Conservation (phyloP, 2,888 invertebrate genomes). For the Priocnemis perturbator region DNA sequence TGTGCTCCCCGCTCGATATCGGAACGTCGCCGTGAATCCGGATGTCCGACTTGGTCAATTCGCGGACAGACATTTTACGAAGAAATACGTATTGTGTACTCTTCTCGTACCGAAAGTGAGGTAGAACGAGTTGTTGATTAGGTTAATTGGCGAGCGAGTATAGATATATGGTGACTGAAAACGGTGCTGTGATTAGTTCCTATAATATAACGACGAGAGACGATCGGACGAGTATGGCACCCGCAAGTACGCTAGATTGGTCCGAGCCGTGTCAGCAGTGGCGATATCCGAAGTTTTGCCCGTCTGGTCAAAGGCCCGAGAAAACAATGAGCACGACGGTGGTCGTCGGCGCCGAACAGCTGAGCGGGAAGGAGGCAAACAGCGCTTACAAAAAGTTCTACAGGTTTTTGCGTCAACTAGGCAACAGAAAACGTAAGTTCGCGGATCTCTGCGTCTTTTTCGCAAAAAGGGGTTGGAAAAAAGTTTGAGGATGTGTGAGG, state of each 20-base stretch:
- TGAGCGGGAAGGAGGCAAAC: constrained; percentile 63
- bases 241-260: constrained; percentile 68
- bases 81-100: no score
- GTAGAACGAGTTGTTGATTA: no score
- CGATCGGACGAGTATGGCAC: constrained; percentile 61
- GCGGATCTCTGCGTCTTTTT: not conserved
- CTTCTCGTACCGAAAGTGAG: no score
- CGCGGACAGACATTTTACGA: no score
- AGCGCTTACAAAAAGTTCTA: constrained; percentile 71
- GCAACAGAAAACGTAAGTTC: constrained; percentile 70
- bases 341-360: constrained; percentile 55
- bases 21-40: no score
- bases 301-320: constrained; percentile 45
- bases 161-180: not conserved
- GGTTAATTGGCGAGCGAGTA: no score
- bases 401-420: constrained; percentile 67
- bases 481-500: no score
- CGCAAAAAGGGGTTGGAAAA: not conserved
- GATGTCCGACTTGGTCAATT: no score
- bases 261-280: constrained; percentile 70
- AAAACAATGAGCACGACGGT: constrained; percentile 65
- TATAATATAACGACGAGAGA: no score
- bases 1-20: no score
- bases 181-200: not conserved
- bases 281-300: constrained; percentile 66